Evolutionary conservation across 2,888 invertebrate genomes (phyloP).

Genomic region (Tipula lateralis): DNA sequence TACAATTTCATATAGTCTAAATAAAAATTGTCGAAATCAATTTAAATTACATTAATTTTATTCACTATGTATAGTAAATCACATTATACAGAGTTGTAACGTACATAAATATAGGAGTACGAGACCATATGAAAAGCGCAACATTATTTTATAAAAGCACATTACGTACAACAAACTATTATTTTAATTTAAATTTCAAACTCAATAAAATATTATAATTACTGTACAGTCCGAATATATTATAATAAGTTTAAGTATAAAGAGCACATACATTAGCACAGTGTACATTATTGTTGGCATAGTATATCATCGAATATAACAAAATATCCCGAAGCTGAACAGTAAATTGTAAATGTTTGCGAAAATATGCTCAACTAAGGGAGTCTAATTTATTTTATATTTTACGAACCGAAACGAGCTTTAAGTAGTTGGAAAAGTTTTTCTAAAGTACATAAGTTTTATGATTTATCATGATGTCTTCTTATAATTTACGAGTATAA

Average conservation of each 20-base stretch:
- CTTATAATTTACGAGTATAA: background rate
- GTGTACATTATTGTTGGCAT: background rate
- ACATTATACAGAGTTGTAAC: background rate
- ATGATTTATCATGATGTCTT: background rate
- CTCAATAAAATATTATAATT: constrained; percentile 1
- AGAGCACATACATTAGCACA: background rate
- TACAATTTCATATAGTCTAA: too few species aligned
- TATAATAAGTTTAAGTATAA: background rate
- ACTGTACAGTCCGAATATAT: background rate
- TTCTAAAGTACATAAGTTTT: background rate
- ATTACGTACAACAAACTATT: background rate
- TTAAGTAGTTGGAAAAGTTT: background rate
- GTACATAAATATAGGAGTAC: background rate
- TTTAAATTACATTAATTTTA: background rate
- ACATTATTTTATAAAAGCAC: background rate
- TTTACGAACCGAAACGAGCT: background rate
- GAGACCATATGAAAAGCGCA: background rate
- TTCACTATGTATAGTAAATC: background rate
- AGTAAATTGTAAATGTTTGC: too few species aligned
- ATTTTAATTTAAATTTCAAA: background rate
- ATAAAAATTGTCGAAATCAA: background rate
- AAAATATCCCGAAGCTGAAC: background rate
- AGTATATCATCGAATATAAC: background rate
- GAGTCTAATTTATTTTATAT: background rate
- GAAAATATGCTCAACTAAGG: too few species aligned